Evolutionary conservation across 2,113 vertebrate genomes (phyloP).

Genomic region (Hemibagrus wyckioides): DNA sequence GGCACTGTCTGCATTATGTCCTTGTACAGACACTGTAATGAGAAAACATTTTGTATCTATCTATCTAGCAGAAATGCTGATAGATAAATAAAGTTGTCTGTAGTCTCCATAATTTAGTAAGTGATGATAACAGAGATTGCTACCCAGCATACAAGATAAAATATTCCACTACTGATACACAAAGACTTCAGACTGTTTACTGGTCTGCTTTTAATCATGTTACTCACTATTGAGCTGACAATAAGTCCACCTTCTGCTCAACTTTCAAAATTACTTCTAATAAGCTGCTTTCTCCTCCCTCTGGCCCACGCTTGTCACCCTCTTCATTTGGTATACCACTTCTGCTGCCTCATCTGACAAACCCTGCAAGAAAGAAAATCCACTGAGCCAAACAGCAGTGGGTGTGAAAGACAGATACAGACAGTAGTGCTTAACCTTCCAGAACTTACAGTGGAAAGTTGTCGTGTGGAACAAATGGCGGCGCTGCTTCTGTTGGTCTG

Average conservation of each 20-base stretch:
- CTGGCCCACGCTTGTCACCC: constrained; percentile 62
- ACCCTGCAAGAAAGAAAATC: constrained; percentile 44
- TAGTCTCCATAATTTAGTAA: neutral
- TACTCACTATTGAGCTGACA: neutral
- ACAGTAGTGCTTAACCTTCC: neutral
- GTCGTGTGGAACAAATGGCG: neutral
- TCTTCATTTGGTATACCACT: constrained; percentile 75
- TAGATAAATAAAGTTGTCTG: neutral
- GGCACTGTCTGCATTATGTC: neutral
- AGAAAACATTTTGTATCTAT: neutral
- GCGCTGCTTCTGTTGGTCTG: neutral
- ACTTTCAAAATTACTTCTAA: too few relatives aligned
- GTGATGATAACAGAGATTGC: neutral
- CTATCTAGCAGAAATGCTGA: too few relatives aligned
- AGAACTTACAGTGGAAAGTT: constrained; percentile 25
- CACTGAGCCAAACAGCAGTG: neutral
- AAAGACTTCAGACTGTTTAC: neutral
- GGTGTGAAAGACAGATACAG: neutral
- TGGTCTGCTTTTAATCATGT: neutral
- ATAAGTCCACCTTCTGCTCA: constrained; percentile 8
- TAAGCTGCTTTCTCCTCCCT: neutral
- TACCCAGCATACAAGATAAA: neutral
- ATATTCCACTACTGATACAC: neutral
- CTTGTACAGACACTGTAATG: neutral
- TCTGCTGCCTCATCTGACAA: constrained; percentile 75